Percentiles rank a stretch among this genome's conserved stretches.
These are phyloP conservation scores for Nibea coibor DNA, from an alignment of 2,113 vertebrate species.

Conservation along the genomic window DNA sequence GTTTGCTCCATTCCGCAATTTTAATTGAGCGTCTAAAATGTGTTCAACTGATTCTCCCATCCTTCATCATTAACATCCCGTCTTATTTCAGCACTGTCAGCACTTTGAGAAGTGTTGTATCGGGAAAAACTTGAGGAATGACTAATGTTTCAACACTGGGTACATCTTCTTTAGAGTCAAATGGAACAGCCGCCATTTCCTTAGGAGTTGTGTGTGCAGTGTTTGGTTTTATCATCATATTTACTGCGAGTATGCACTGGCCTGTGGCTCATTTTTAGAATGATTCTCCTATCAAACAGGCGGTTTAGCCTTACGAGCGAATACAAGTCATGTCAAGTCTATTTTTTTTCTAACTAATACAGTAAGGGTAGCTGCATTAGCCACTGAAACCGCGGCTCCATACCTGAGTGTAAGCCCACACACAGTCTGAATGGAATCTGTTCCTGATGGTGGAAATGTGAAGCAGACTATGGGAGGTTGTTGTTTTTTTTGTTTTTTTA, in stretches of 20 bases:
- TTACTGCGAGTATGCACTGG: neutral
- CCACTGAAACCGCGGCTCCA: slow-evolving; percentile 40
- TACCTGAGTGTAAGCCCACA: slow-evolving; percentile 52
- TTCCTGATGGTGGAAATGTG: slow-evolving; percentile 46
- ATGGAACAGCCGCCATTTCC: too few species aligned
- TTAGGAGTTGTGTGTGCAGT: neutral
- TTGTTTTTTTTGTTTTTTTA: slow-evolving; percentile 2
- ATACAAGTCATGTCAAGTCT: neutral
- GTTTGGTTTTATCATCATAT: neutral
- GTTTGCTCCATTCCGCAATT: too few species aligned
- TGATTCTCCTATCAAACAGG: slow-evolving; percentile 5
- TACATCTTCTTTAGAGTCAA: too few species aligned
- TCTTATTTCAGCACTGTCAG: neutral
- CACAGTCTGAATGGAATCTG: slow-evolving; percentile 39
- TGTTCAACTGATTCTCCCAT: neutral
- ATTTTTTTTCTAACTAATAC: neutral
- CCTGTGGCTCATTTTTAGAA: neutral
- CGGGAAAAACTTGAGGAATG: too few species aligned
- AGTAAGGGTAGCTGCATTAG: slow-evolving; percentile 9
- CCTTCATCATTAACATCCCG: neutral
- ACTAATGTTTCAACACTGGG: too few species aligned
- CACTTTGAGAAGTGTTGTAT: neutral
- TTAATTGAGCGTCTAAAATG: neutral
- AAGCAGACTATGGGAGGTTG: slow-evolving; percentile 20
- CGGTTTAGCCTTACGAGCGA: neutral